Percentiles rank a stretch among this genome's conserved stretches.
Conservation (phyloP, 2,113 vertebrate species). For the Smithornis capensis region DNA sequence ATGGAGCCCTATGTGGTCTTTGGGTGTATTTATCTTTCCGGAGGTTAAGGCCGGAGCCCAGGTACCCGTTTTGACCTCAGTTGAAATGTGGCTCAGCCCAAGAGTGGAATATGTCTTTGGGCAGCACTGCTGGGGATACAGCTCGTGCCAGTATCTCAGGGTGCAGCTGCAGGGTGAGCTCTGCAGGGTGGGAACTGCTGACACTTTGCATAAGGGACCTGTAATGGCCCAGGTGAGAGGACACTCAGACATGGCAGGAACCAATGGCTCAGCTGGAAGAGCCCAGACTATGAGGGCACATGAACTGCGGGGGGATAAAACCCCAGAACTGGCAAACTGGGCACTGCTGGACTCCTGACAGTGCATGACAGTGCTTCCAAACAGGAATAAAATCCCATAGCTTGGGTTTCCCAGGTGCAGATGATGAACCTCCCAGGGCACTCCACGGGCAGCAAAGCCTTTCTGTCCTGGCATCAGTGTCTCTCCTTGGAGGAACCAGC, state of each 20-base stretch:
- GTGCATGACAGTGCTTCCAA: no score
- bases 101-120: not conserved
- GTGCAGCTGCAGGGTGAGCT: not conserved
- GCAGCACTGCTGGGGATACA: not conserved
- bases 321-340: not conserved
- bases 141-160: not conserved
- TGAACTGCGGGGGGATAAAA: accelerated
- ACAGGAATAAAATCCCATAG: no score
- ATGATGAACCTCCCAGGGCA: no score
- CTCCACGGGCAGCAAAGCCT: no score
- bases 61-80: accelerated
- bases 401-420: no score
- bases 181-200: not conserved
- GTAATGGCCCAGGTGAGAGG: not conserved
- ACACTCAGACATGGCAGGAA: not conserved
- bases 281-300: accelerated
- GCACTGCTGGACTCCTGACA: no score
- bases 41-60: not conserved
- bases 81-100: not conserved
- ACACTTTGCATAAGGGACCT: not conserved
- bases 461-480: no score
- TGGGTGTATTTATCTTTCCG: not conserved
- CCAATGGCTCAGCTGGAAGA: not conserved
- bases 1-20: not conserved
- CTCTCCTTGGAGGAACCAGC: no score